Evolutionary conservation across 2,888 invertebrate genomes (phyloP).

Genomic region (Agonopterix alstromeriana): DNA sequence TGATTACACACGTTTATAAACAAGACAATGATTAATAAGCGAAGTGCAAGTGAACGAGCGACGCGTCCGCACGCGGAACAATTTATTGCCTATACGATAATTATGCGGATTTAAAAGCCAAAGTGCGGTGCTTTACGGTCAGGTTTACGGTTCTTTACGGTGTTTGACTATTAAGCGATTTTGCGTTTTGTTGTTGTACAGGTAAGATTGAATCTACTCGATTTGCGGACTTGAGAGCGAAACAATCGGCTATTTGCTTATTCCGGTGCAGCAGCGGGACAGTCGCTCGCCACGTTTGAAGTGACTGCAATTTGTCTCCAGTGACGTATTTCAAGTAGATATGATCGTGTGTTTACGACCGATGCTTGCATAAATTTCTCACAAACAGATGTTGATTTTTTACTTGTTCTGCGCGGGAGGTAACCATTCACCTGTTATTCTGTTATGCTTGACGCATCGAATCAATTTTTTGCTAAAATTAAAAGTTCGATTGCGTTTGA

Average conservation of each 20-base stretch:
- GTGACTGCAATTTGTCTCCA: conserved; percentile 69
- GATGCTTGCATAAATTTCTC: conserved; percentile 59
- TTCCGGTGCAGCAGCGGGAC: conserved; percentile 45
- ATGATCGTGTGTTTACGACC: conserved; percentile 61
- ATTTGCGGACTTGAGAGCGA: conserved; percentile 27
- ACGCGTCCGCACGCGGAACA: conserved; percentile 38
- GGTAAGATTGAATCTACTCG: conserved; percentile 36
- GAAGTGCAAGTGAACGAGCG: conserved; percentile 30
- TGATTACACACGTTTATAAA: conserved; percentile 5
- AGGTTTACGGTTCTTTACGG: conserved; percentile 56
- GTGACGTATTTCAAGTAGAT: conserved; percentile 67
- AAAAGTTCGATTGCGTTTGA: conserved; percentile 58
- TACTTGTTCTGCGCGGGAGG: conserved; percentile 49
- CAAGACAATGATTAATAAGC: conserved; percentile 11
- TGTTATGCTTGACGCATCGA: conserved; percentile 47
- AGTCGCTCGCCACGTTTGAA: conserved; percentile 55
- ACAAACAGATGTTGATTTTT: conserved; percentile 62
- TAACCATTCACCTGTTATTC: conserved; percentile 62
- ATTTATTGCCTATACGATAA: conserved; percentile 69
- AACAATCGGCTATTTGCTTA: conserved; percentile 58
- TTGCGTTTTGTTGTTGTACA: conserved; percentile 43
- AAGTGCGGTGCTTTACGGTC: conserved; percentile 56
- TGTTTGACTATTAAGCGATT: conserved; percentile 37
- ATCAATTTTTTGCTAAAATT: conserved; percentile 59
- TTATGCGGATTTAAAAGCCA: conserved; percentile 64